Evolutionary conservation across 2,888 invertebrate genomes (phyloP), one percentile per base, ranked within the genome.

Genomic region (Hanleya hanleyi): DNA sequence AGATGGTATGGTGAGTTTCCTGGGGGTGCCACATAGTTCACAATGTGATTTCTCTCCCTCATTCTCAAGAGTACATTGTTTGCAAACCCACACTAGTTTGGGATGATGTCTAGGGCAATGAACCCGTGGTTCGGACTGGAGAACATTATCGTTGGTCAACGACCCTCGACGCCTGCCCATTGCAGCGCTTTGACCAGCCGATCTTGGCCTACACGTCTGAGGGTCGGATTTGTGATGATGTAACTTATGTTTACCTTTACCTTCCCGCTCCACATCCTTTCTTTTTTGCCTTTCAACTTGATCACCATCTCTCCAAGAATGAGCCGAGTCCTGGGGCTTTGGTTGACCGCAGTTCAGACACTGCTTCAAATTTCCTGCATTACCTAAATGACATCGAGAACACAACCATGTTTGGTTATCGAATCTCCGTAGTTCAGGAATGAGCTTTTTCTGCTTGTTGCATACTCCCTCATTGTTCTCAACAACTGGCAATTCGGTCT

Each of bases 21-120:
- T 80, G 0, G 95, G 95, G 0, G 94, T 93, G 82, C 95, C 93
- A 84, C 96, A 96, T 0, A 95, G 94, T 83, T 94, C 94, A 89
- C 96, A 96, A 75, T 94, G 92, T 6, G 93, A 93, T 75, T 93
- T 92, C 36, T 93, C 92, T 0, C 93, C 93, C 68, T 93, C 92
- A 91, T 96, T 96, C 80, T 95, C 93, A 41, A 95, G 90, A 0
- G 96, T 96, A 87, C 96, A 96, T 84, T 94, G 93, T 81, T 93
- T 93, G 86, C 92, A 92, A 69, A 80, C 79, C 92, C 92, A 92
- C 22, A 64, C 64, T 15, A 18, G 18, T 6, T 35, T 36, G 12
- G 47, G 32, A 29, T 29, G 4, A 57, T 18, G 22, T 57, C 9
- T 12, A 47, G 47, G 47, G 4, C 57, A 29, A 15, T 26, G 22